Conservation (phyloP, 2,888 invertebrate genomes). For the Polymixis flavicincta region DNA sequence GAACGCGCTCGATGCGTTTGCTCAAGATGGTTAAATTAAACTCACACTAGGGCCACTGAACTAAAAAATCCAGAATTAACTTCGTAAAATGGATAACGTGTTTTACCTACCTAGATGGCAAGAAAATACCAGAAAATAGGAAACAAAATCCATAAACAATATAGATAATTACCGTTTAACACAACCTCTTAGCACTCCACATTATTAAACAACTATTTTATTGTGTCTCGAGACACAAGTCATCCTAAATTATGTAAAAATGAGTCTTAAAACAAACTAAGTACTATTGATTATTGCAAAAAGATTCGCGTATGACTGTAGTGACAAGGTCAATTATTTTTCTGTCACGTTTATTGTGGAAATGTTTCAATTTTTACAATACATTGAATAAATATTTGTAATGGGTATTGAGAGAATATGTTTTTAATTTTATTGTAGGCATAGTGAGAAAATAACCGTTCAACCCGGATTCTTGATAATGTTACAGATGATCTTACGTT, state of each 20-base stretch:
- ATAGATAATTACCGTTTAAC: conserved; percentile 41
- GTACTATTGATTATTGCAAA: conserved; percentile 60
- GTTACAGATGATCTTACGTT: conserved; percentile 20
- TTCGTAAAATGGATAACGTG: background rate
- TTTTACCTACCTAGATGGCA: background rate
- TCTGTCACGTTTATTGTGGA: conserved; percentile 50
- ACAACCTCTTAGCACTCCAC: conserved; percentile 23
- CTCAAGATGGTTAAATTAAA: no score
- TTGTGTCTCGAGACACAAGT: conserved; percentile 30
- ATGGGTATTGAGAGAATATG: conserved; percentile 43
- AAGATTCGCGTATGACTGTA: conserved; percentile 41
- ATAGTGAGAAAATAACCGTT: conserved; percentile 25
- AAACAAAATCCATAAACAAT: conserved; percentile 30
- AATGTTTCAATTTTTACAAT: conserved; percentile 58
- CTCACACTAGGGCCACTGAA: no score
- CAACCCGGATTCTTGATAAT: conserved; percentile 53
- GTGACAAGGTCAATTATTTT: conserved; percentile 59
- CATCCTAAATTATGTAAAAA: conserved; percentile 49
- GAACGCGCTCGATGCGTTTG: no score
- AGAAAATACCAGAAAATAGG: background rate
- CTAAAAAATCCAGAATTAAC: background rate
- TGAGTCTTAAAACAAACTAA: conserved; percentile 50
- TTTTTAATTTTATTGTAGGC: conserved; percentile 47
- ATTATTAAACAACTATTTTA: conserved; percentile 57
- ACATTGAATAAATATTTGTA: conserved; percentile 54